Conservation (phyloP, 2,888 invertebrate genomes). For the Habrosyne pyritoides region DNA sequence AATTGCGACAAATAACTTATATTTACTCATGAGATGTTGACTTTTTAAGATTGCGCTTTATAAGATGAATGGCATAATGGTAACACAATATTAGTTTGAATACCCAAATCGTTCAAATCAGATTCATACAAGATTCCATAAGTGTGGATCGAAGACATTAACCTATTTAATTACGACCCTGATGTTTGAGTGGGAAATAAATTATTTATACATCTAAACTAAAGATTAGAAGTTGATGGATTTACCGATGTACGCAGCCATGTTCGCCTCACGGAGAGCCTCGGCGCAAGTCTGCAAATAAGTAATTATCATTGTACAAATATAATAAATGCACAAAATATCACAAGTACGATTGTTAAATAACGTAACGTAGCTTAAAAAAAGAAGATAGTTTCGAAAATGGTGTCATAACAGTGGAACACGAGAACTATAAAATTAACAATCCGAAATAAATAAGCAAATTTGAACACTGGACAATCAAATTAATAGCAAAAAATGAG, state of each 20-base stretch:
- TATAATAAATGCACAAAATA: constrained; percentile 7
- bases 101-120: constrained; percentile 53
- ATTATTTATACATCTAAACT: constrained; percentile 38
- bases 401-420: too few relatives aligned
- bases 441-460: too few relatives aligned
- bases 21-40: not conserved
- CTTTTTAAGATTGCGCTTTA: constrained; percentile 8
- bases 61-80: constrained; percentile 4
- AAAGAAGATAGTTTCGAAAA: too few relatives aligned
- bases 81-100: constrained; percentile 19
- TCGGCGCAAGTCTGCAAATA: constrained; percentile 95
- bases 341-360: too few relatives aligned
- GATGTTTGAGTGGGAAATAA: constrained; percentile 38
- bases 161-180: constrained; percentile 40
- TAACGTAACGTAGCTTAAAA: too few relatives aligned
- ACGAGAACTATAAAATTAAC: too few relatives aligned
- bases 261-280: constrained; percentile 97
- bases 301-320: constrained; percentile 42
- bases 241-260: constrained; percentile 98
- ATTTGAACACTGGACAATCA: not conserved
- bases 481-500: not conserved
- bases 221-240: constrained; percentile 95
- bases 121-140: constrained; percentile 75
- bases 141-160: constrained; percentile 36
- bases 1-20: constrained; percentile 33